These are phyloP conservation scores for Merops nubicus DNA, from an alignment of 2,113 vertebrate species.

Conservation along the genomic window DNA sequence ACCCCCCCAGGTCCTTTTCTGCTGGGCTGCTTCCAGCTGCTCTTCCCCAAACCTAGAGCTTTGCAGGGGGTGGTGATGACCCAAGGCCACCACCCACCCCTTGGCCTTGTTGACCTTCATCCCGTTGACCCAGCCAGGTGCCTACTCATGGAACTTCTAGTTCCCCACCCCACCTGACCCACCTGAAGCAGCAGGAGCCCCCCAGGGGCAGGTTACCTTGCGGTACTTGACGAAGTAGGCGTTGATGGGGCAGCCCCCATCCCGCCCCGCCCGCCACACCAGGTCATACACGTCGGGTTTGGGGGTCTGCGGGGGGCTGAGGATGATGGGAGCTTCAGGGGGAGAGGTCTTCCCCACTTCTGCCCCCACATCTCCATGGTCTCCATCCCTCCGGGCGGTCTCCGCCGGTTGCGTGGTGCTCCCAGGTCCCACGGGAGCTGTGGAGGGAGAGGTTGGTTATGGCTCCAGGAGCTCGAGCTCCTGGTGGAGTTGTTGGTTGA, in stretches of 20 bases:
- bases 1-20: background rate
- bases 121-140: background rate
- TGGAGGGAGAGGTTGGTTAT: conserved; percentile 11
- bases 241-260: conserved; percentile 87
- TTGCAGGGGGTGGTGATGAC: background rate
- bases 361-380: conserved; percentile 59
- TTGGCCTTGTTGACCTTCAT: background rate
- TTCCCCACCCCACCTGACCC: fast-evolving
- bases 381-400: conserved; percentile 77
- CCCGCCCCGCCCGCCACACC: conserved; percentile 89
- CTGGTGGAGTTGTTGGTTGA: too few species aligned
- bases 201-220: conserved; percentile 79
- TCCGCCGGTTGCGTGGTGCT: background rate
- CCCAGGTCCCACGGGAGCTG: too few species aligned
- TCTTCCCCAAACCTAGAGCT: background rate
- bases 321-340: conserved; percentile 95
- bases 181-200: background rate
- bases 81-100: background rate
- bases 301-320: conserved; percentile 90
- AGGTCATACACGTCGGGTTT: conserved; percentile 87
- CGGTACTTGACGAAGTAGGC: conserved; percentile 97
- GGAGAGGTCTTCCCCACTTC: conserved; percentile 42
- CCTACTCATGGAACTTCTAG: fast-evolving
- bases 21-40: background rate
- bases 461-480: too few species aligned